These are phyloP conservation scores for Bombycilla garrulus DNA, from an alignment of 2,113 vertebrate species.

Conservation along the genomic window DNA sequence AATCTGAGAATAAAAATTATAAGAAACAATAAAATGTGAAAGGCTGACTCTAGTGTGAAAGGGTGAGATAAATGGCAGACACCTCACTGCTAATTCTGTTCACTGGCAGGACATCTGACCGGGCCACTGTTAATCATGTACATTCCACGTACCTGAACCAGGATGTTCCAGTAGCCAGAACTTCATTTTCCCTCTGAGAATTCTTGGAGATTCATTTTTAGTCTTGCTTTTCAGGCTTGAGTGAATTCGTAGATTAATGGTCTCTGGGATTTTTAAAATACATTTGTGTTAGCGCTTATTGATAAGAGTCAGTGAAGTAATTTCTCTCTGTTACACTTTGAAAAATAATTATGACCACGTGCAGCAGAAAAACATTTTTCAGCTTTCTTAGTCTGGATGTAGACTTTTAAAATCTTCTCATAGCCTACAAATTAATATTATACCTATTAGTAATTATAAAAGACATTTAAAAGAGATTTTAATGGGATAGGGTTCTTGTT, in stretches of 20 bases:
- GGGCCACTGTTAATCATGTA: background rate
- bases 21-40: background rate
- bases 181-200: background rate
- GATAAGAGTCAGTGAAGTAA: background rate
- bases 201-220: background rate
- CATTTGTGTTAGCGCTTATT: background rate
- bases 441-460: background rate
- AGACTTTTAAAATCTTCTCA: background rate
- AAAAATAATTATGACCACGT: background rate
- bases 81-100: background rate
- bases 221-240: background rate
- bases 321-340: background rate
- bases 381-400: background rate
- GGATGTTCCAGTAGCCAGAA: background rate
- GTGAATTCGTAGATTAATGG: background rate
- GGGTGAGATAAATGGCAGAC: background rate
- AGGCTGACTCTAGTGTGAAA: background rate
- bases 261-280: background rate
- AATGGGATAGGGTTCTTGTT: background rate
- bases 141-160: background rate
- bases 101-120: background rate
- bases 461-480: background rate
- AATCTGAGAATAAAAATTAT: background rate
- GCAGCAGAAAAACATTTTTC: background rate
- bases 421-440: background rate